phyloP scores from a whole-genome alignment of 2,113 vertebrate genomes.

The Capreolus pygargus region DNA sequence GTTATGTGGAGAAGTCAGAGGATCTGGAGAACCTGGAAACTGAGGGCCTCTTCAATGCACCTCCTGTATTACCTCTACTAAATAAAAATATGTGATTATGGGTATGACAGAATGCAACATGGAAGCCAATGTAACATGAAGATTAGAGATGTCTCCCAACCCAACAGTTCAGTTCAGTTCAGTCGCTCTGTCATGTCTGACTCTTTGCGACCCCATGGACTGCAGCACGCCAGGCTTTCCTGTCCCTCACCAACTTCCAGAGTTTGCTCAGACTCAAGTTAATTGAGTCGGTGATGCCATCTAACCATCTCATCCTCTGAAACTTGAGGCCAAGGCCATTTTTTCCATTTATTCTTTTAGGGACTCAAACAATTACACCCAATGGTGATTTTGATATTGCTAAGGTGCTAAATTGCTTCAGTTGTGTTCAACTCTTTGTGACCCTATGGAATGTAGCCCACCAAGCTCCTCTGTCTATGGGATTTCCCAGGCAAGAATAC shows the following conservation, averaged over 20 bases:
- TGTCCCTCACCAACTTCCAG: not conserved
- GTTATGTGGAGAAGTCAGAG: not conserved
- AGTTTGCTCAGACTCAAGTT: not conserved
- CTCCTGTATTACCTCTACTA: not conserved
- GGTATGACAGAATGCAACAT: not conserved
- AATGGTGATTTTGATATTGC: not conserved
- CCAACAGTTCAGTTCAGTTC: not conserved
- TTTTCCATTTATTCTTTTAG: not conserved
- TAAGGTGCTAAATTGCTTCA: not conserved
- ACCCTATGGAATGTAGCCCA: not conserved
- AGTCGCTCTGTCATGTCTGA: not conserved
- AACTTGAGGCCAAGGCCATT: not conserved
- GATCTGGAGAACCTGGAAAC: not conserved
- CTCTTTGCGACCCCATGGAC: not conserved
- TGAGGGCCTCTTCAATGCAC: not conserved
- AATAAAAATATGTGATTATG: not conserved
- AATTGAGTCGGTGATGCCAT: not conserved
- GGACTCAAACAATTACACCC: not conserved
- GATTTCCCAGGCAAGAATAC: not conserved
- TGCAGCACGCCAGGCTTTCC: fast-evolving
- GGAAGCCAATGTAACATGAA: not conserved
- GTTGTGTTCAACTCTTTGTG: not conserved
- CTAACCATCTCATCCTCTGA: not conserved
- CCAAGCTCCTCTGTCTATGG: not conserved
- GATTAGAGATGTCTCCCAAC: not conserved